These are phyloP conservation scores for Ficedula albicollis DNA, from an alignment of 2,797 vertebrate species.

Conservation along the genomic window DNA sequence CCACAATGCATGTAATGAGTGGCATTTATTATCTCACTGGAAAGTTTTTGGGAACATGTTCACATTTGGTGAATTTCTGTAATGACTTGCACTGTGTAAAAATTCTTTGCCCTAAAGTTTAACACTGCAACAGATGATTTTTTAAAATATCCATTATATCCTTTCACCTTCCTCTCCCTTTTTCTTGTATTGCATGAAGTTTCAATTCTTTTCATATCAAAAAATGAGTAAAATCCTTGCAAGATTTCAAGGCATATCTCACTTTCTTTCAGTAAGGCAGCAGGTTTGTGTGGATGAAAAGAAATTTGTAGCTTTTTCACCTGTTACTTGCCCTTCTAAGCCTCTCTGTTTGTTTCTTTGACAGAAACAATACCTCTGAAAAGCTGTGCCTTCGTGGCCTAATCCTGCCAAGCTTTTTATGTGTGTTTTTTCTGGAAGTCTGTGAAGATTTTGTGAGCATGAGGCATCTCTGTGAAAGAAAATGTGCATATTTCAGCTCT, in stretches of 20 bases:
- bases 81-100: neutral
- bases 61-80: neutral
- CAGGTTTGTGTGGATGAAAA: neutral
- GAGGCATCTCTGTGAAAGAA: neutral
- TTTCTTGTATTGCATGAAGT: neutral
- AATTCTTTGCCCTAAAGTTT: neutral
- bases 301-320: neutral
- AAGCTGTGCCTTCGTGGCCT: neutral
- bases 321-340: neutral
- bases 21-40: neutral
- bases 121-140: neutral
- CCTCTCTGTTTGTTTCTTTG: neutral
- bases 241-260: neutral
- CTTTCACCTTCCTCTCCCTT: neutral
- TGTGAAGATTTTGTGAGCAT: neutral
- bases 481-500: neutral
- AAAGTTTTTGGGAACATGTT: neutral
- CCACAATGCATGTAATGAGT: neutral
- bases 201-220: neutral
- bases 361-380: neutral
- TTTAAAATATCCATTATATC: neutral
- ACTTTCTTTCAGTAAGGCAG: neutral
- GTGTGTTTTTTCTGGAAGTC: neutral
- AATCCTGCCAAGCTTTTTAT: neutral
- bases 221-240: neutral